Percentiles rank a stretch among this genome's conserved stretches.
phyloP scores from a whole-genome alignment of 2,797 vertebrate genomes.

The Acomys russatus region DNA sequence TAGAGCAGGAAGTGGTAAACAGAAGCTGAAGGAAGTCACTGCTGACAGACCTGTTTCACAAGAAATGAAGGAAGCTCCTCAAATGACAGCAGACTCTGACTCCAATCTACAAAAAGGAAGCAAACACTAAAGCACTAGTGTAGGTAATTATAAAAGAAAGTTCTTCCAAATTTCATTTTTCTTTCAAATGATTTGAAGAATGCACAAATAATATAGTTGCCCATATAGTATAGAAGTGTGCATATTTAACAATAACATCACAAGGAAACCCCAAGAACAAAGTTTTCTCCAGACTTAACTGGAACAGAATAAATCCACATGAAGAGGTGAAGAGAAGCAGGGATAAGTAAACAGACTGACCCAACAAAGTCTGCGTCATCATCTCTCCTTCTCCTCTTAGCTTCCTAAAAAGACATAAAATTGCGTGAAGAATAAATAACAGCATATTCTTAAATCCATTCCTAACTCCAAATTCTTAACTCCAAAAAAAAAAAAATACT shows the following conservation, averaged over 20 bases:
- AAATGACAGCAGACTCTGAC: neutral
- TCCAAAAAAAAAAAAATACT: neutral
- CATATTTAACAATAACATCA: neutral
- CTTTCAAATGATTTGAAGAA: neutral
- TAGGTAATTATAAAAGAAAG: neutral
- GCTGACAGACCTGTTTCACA: neutral
- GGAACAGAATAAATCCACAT: neutral
- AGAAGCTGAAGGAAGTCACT: neutral
- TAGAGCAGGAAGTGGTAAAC: neutral
- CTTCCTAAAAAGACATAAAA: neutral
- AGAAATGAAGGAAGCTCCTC: neutral
- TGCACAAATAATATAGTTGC: neutral
- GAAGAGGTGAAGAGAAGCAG: neutral
- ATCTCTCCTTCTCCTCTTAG: neutral
- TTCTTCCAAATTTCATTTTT: neutral
- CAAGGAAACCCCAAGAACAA: neutral
- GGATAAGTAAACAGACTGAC: neutral
- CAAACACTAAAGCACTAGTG: neutral
- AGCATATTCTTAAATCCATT: no score
- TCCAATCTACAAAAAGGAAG: constrained; percentile 1
- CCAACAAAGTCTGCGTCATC: neutral
- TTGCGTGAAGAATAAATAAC: neutral
- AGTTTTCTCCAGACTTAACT: neutral
- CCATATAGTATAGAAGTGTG: neutral
- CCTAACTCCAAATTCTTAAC: no score